These are phyloP conservation scores for Aphis craccivora DNA, from an alignment of 1,140 invertebrate species.

Conservation along the genomic window DNA sequence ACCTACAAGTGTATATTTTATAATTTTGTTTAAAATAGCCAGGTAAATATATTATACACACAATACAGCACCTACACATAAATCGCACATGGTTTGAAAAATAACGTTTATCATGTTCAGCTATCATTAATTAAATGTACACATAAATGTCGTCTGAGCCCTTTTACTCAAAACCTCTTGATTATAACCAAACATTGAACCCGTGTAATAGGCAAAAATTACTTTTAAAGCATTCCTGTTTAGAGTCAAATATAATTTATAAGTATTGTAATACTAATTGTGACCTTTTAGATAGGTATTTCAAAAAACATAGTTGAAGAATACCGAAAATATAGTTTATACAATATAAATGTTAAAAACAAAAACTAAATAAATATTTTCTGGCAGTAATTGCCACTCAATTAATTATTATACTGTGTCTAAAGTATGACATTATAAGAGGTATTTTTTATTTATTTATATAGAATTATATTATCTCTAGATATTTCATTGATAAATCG, in stretches of 20 bases:
- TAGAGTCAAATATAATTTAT: background rate
- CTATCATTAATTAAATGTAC: background rate
- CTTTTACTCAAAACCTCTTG: background rate
- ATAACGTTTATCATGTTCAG: background rate
- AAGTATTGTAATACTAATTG: background rate
- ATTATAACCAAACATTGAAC: background rate
- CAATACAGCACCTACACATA: background rate
- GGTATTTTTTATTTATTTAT: background rate
- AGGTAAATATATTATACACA: background rate
- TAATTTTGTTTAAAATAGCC: background rate
- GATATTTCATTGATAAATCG: background rate
- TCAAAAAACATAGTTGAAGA: background rate
- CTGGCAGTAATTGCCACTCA: background rate
- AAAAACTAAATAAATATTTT: background rate
- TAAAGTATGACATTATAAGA: background rate
- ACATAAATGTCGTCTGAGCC: background rate
- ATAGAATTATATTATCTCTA: background rate
- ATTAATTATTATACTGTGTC: background rate
- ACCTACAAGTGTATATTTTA: slow-evolving; percentile 8
- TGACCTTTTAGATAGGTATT: background rate
- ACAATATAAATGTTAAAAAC: background rate
- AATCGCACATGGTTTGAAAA: background rate
- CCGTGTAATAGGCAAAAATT: background rate
- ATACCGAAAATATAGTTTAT: background rate
- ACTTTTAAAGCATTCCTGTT: background rate